phyloP scores from a whole-genome alignment of 2,113 vertebrate genomes.

The Misgurnus mizolepis region DNA sequence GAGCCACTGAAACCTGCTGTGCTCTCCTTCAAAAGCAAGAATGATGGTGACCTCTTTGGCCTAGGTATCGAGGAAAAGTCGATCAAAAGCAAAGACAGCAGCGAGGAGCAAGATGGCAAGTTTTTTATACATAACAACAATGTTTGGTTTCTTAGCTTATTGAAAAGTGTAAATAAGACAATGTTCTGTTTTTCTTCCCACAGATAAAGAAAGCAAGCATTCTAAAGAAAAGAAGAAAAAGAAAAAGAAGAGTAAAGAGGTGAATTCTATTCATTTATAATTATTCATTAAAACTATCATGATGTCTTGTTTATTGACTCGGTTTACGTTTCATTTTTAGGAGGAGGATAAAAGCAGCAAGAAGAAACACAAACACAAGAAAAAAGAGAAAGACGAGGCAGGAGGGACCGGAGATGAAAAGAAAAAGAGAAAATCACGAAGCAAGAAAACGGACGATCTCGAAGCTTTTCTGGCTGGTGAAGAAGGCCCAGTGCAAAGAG shows the following conservation, averaged over 20 bases:
- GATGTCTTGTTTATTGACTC: slow-evolving; percentile 1
- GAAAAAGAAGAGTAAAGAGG: slow-evolving; percentile 93
- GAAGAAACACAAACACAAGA: slow-evolving; percentile 87
- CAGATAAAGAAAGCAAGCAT: slow-evolving; percentile 82
- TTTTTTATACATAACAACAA: not conserved
- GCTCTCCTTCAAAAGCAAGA: slow-evolving; percentile 81
- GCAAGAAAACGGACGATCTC: slow-evolving; percentile 84
- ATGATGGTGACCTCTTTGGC: slow-evolving; percentile 86
- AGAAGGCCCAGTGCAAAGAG: slow-evolving; percentile 62
- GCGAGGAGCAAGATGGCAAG: slow-evolving; percentile 82
- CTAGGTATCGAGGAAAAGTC: slow-evolving; percentile 80
- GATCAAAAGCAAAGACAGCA: slow-evolving; percentile 78
- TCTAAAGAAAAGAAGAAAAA: slow-evolving; percentile 90
- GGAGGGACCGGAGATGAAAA: slow-evolving; percentile 65
- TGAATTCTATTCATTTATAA: slow-evolving; percentile 51
- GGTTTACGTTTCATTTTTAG: slow-evolving; percentile 57
- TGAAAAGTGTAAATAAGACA: not conserved
- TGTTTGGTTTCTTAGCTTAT: no score
- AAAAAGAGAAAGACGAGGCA: slow-evolving; percentile 82
- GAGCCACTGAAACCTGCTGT: slow-evolving; percentile 69
- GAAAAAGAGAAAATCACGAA: slow-evolving; percentile 77
- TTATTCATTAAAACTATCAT: not conserved
- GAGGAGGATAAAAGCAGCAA: slow-evolving; percentile 86
- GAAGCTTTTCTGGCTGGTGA: slow-evolving; percentile 90
- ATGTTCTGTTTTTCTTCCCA: slow-evolving; percentile 34